Evolutionary conservation across 2,888 invertebrate species (phyloP).

Genomic region (Nesidiocoris tenuis): DNA sequence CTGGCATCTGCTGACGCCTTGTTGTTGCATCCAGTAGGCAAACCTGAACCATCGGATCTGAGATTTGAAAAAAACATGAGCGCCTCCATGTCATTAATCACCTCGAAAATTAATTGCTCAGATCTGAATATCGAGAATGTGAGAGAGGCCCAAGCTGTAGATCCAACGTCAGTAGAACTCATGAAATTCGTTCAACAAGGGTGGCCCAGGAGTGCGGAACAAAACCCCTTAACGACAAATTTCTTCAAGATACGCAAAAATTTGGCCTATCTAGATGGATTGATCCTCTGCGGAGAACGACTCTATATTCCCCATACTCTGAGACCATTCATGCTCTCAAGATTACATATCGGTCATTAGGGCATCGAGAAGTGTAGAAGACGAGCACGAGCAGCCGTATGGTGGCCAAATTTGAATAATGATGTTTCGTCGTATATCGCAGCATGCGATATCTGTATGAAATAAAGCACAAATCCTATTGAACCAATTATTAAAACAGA

Average conservation of each 20-base stretch:
- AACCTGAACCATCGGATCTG: background rate
- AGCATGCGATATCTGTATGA: background rate
- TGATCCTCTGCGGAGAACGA: background rate
- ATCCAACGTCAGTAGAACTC: too few species aligned
- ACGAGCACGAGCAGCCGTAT: conserved; percentile 17
- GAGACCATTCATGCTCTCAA: conserved; percentile 35
- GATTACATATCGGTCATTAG: conserved; percentile 34
- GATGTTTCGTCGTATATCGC: background rate
- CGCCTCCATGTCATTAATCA: background rate
- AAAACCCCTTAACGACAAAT: background rate
- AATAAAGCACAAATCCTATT: background rate
- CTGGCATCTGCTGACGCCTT: background rate
- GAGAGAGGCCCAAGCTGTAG: too few species aligned
- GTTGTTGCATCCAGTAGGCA: background rate
- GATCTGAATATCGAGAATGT: background rate
- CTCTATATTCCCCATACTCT: background rate
- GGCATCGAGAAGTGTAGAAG: conserved; percentile 32
- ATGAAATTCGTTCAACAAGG: background rate
- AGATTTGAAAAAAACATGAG: background rate
- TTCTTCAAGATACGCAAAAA: background rate
- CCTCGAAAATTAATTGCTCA: background rate
- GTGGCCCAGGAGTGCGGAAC: background rate
- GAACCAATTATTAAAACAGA: conserved; percentile 1
- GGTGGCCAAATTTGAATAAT: conserved; percentile 26
- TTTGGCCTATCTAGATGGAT: background rate